phyloP scores from a whole-genome alignment of 2,797 vertebrate genomes.

The Fistularia commersonii region DNA sequence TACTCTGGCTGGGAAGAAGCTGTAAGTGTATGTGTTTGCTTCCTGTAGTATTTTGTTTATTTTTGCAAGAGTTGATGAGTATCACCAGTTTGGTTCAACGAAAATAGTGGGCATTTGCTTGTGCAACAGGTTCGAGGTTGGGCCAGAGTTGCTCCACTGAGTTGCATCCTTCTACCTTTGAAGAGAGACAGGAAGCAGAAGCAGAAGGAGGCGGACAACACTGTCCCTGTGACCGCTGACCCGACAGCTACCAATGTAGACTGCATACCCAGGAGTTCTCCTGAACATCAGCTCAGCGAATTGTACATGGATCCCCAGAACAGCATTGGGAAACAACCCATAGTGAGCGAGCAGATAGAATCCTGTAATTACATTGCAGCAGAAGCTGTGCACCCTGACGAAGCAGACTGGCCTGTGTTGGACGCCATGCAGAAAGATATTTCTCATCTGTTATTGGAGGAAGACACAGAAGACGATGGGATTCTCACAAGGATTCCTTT shows the following conservation, averaged over 20 bases:
- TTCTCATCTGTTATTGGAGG: constrained; percentile 3
- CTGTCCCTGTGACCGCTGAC: constrained; percentile 59
- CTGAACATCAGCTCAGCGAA: constrained; percentile 17
- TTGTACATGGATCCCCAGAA: constrained; percentile 7
- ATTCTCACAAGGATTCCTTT: constrained; percentile 4
- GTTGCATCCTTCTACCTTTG: constrained; percentile 65
- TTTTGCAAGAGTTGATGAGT: background rate
- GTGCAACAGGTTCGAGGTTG: constrained; percentile 77
- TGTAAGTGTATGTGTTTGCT: constrained; percentile 68
- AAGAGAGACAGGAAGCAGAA: constrained; percentile 63
- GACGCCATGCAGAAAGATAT: constrained; percentile 13
- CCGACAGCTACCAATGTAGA: constrained; percentile 25
- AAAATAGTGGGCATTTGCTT: background rate
- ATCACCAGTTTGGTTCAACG: background rate
- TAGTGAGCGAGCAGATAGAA: constrained; percentile 12
- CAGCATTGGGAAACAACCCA: constrained; percentile 6
- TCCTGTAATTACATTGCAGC: constrained; percentile 1
- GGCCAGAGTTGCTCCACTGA: constrained; percentile 66
- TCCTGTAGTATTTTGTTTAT: background rate
- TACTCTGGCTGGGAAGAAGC: constrained; percentile 81
- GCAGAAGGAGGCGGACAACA: constrained; percentile 36
- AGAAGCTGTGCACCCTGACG: constrained; percentile 17
- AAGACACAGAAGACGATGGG: constrained; percentile 20
- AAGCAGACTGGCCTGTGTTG: constrained; percentile 8
- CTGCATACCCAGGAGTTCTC: constrained; percentile 14